phyloP scores from a whole-genome alignment of 2,797 vertebrate genomes.

The Pitangus sulphuratus region DNA sequence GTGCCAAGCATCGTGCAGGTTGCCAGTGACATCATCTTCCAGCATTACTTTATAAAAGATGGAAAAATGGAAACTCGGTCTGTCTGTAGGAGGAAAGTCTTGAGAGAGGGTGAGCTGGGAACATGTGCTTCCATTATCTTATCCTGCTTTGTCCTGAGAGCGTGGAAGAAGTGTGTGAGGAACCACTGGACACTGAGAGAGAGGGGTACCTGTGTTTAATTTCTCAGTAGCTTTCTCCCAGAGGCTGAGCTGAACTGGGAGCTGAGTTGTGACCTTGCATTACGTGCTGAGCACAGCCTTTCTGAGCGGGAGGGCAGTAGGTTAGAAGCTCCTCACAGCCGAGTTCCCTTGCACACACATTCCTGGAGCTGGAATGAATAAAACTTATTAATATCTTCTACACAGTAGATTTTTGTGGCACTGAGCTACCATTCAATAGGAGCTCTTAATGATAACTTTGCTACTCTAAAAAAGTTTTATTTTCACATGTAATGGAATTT shows the following conservation, averaged over 20 bases:
- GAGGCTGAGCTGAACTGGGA: neutral
- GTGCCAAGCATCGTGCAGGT: neutral
- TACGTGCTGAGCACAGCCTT: neutral
- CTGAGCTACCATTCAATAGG: neutral
- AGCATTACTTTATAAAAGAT: neutral
- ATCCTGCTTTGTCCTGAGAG: neutral
- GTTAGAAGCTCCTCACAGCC: neutral
- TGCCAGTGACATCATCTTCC: neutral
- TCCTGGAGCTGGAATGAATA: neutral
- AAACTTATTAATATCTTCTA: neutral
- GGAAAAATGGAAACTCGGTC: neutral
- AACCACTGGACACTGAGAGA: neutral
- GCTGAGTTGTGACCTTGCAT: neutral
- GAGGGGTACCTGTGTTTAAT: neutral
- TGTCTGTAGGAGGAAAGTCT: neutral
- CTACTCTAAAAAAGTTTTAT: neutral
- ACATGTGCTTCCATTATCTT: accelerated
- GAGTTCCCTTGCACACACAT: neutral
- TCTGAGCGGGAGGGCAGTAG: neutral
- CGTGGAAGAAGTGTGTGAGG: neutral
- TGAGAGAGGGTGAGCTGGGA: neutral
- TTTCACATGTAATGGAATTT: neutral
- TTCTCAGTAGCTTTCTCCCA: neutral
- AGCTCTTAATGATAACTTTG: neutral
- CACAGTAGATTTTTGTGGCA: neutral